A percentile compares a stretch with the other conserved stretches of the same genome.
These are phyloP conservation scores for Tupiocoris notatus DNA, from an alignment of 2,888 invertebrate species.

Conservation along the genomic window DNA sequence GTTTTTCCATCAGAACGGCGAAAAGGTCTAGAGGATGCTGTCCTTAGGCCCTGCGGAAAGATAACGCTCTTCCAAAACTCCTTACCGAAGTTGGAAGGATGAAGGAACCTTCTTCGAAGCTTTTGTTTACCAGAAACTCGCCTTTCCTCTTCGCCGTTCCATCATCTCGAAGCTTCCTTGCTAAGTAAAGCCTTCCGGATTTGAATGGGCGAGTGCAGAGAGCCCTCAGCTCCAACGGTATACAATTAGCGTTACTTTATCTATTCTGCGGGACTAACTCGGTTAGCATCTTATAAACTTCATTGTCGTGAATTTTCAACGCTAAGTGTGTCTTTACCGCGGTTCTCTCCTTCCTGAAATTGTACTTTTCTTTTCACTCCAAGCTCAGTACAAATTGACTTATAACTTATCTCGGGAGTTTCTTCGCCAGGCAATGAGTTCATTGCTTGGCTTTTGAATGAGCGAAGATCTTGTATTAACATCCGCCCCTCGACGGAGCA, in stretches of 20 bases:
- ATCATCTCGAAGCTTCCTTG: background rate
- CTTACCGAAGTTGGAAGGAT: slow-evolving; percentile 16
- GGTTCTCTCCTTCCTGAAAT: slow-evolving; percentile 13
- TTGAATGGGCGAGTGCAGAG: slow-evolving; percentile 27
- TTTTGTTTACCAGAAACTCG: slow-evolving; percentile 29
- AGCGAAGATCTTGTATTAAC: background rate
- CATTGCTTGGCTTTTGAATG: slow-evolving; percentile 14
- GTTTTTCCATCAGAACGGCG: slow-evolving; percentile 26
- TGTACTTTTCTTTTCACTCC: background rate
- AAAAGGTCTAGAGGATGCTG: background rate
- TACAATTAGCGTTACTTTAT: slow-evolving; percentile 39
- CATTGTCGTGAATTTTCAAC: slow-evolving; percentile 24
- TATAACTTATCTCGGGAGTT: slow-evolving; percentile 25
- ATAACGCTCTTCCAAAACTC: slow-evolving; percentile 17
- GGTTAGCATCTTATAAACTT: slow-evolving; percentile 27
- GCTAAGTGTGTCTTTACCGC: slow-evolving; percentile 19
- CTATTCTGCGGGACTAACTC: slow-evolving; percentile 26
- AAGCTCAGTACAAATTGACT: slow-evolving; percentile 22
- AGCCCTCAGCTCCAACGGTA: slow-evolving; percentile 13
- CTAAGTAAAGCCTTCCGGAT: slow-evolving; percentile 16
- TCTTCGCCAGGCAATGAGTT: slow-evolving; percentile 1
- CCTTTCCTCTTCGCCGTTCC: slow-evolving; percentile 2
- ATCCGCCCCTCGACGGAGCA: background rate
- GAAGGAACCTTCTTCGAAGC: background rate
- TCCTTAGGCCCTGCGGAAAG: background rate